Evolutionary conservation across 2,888 invertebrate species (phyloP).

Genomic region (Pollenia angustigena): DNA sequence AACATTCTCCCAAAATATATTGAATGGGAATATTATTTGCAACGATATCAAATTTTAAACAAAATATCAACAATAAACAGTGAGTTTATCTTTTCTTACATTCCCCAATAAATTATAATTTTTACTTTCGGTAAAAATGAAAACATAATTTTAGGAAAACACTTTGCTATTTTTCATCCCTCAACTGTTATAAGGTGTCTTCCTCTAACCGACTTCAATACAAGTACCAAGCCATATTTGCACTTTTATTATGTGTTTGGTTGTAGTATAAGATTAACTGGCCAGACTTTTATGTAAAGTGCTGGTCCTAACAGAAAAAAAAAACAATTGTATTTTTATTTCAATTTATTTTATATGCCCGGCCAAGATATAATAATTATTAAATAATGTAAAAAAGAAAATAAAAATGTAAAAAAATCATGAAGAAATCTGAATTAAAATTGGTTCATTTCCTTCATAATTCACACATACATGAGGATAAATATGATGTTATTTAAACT

Average conservation of each 20-base stretch:
- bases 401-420: constrained; percentile 17
- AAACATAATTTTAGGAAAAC: too few species aligned
- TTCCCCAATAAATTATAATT: too few species aligned
- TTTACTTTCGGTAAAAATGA: too few species aligned
- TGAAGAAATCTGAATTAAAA: constrained; percentile 55
- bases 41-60: too few species aligned
- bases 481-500: constrained; percentile 14
- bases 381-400: constrained; percentile 46
- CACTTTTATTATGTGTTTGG: constrained; percentile 1
- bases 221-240: background rate
- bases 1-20: too few species aligned
- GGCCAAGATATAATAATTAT: constrained; percentile 18
- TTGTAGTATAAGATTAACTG: constrained; percentile 42
- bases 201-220: background rate
- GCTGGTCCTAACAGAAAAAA: too few species aligned
- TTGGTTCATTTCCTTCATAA: constrained; percentile 64
- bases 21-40: too few species aligned
- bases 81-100: too few species aligned
- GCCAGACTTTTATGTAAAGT: constrained; percentile 3
- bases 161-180: background rate
- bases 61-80: too few species aligned
- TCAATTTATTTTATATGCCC: constrained; percentile 5
- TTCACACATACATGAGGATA: constrained; percentile 58
- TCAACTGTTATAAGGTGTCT: constrained; percentile 18
- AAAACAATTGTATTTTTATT: constrained; percentile 47